These are phyloP conservation scores for Trachops cirrhosus DNA, from an alignment of 2,797 vertebrate genomes.

Conservation along the genomic window DNA sequence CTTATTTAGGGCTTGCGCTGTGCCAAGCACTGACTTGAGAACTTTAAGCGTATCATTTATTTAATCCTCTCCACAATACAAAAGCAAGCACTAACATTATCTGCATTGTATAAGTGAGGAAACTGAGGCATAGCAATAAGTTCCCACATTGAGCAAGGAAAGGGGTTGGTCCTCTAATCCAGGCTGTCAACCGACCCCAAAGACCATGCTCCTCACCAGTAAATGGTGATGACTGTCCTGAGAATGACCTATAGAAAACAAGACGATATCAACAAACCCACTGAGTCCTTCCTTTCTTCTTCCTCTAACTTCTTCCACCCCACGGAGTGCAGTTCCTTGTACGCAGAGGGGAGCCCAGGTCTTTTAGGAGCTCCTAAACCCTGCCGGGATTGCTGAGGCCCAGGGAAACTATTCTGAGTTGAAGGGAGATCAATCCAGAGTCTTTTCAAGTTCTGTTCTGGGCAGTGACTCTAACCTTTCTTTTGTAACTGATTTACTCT, in stretches of 20 bases:
- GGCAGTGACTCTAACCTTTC: not conserved
- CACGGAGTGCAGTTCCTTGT: not conserved
- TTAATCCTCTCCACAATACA: not conserved
- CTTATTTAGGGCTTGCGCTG: not conserved
- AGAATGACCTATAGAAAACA: not conserved
- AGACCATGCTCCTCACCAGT: not conserved
- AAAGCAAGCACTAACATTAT: not conserved
- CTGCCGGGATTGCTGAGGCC: not conserved
- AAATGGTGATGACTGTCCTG: not conserved
- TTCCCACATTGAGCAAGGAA: not conserved
- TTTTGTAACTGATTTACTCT: constrained; percentile 65
- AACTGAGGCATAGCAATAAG: not conserved
- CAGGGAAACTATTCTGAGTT: not conserved
- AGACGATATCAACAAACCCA: not conserved
- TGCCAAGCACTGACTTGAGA: not conserved
- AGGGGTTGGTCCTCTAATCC: not conserved
- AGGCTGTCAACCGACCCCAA: not conserved
- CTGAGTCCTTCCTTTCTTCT: not conserved
- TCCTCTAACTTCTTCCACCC: not conserved
- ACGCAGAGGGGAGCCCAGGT: not conserved
- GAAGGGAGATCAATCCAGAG: not conserved
- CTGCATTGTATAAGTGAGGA: not conserved
- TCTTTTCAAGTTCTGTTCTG: not conserved
- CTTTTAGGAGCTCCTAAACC: not conserved
- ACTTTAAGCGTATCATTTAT: not conserved